Evolutionary conservation across 2,888 invertebrate species (phyloP).

Genomic region (Ichneumoninae sp.): DNA sequence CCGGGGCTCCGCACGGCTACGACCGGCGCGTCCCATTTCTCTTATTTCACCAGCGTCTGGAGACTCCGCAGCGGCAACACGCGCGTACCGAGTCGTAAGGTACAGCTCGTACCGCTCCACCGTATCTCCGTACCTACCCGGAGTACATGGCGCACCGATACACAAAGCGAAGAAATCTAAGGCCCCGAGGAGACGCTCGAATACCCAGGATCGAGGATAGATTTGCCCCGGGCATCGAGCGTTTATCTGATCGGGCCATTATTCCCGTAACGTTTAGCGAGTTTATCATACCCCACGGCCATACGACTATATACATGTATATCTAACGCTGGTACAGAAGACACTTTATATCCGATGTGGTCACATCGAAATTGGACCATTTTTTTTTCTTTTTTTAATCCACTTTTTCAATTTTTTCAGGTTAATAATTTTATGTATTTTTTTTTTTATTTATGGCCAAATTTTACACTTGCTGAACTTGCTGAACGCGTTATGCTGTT

Average conservation of each 20-base stretch:
- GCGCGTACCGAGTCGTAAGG: slow-evolving; percentile 5
- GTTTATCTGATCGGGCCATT: slow-evolving; percentile 67
- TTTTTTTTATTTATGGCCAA: no score
- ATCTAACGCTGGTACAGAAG: neutral
- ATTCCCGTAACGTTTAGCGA: slow-evolving; percentile 54
- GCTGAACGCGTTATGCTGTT: slow-evolving; percentile 28
- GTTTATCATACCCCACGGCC: slow-evolving; percentile 23
- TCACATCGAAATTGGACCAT: neutral
- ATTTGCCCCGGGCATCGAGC: neutral
- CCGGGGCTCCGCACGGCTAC: neutral
- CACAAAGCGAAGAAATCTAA: slow-evolving; percentile 26
- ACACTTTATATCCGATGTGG: neutral
- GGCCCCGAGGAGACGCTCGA: slow-evolving; percentile 24
- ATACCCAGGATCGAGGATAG: slow-evolving; percentile 8
- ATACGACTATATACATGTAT: neutral
- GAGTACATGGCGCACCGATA: slow-evolving; percentile 1
- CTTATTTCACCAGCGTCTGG: slow-evolving; percentile 50
- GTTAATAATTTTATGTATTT: neutral
- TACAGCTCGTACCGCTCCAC: slow-evolving; percentile 10
- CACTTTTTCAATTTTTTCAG: neutral
- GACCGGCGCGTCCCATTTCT: slow-evolving; percentile 49
- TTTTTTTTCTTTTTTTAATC: neutral
- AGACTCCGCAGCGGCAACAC: slow-evolving; percentile 15
- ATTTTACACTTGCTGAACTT: no score
- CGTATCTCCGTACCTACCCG: slow-evolving; percentile 17